These are phyloP conservation scores for Xenopus borealis DNA, from an alignment of 2,113 vertebrate genomes.

Conservation along the genomic window DNA sequence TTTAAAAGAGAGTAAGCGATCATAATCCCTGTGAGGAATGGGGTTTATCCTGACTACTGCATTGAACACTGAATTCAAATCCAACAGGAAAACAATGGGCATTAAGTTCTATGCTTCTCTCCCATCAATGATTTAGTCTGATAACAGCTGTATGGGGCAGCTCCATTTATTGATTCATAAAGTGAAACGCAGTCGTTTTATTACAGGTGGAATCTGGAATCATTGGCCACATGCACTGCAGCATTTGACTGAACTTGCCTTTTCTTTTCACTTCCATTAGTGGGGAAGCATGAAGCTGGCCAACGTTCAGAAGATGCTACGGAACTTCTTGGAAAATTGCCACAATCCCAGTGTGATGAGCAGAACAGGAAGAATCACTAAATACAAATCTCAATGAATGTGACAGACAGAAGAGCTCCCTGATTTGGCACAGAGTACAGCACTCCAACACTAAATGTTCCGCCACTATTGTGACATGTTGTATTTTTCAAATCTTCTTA, in stretches of 20 bases:
- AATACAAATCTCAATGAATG: slow-evolving; percentile 45
- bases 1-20: too few species aligned
- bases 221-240: not conserved
- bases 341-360: slow-evolving; percentile 19
- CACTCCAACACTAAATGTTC: not conserved
- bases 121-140: too few species aligned
- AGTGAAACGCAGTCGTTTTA: too few species aligned
- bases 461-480: not conserved
- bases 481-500: not conserved
- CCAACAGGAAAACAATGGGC: too few species aligned
- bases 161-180: too few species aligned
- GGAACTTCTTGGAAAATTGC: slow-evolving; percentile 74
- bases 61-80: too few species aligned
- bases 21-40: too few species aligned
- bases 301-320: slow-evolving; percentile 71
- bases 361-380: slow-evolving; percentile 56
- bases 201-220: too few species aligned
- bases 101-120: too few species aligned
- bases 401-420: not conserved
- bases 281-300: slow-evolving; percentile 77
- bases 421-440: not conserved
- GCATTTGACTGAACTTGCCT: not conserved
- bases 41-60: too few species aligned
- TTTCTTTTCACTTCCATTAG: slow-evolving; percentile 73
- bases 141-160: too few species aligned